Percentiles rank a stretch among this genome's conserved stretches.
Conservation (phyloP, 1,140 invertebrate genomes). For the Subanguina moxae region DNA sequence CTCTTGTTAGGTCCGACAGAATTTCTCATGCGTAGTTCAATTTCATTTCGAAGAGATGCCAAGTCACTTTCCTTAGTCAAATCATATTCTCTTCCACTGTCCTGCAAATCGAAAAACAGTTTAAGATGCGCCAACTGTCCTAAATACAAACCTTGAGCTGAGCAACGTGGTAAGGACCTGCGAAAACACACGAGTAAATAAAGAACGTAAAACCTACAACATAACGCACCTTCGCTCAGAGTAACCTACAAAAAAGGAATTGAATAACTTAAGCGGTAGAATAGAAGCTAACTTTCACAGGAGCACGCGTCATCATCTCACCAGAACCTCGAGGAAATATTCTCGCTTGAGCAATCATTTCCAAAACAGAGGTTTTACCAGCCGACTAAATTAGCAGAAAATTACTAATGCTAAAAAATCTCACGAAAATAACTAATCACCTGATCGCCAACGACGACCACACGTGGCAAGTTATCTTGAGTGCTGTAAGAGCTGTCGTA, state of each 20-base stretch:
- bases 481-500: slow-evolving; percentile 75
- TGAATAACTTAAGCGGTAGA: neutral
- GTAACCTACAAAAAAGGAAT: slow-evolving; percentile 70
- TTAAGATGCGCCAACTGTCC: too few species aligned
- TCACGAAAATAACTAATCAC: too few species aligned
- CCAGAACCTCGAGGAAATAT: slow-evolving; percentile 81
- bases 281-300: slow-evolving; percentile 66
- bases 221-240: slow-evolving; percentile 73
- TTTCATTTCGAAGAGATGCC: slow-evolving; percentile 67
- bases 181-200: too few species aligned
- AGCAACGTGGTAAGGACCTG: slow-evolving; percentile 89
- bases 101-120: too few species aligned
- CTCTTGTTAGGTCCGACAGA: slow-evolving; percentile 83
- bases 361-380: slow-evolving; percentile 94
- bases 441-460: slow-evolving; percentile 96
- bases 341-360: slow-evolving; percentile 95
- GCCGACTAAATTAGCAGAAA: slow-evolving; percentile 70
- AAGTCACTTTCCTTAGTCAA: slow-evolving; percentile 85
- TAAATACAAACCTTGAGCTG: slow-evolving; percentile 79
- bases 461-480: slow-evolving; percentile 86
- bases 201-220: too few species aligned
- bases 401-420: neutral
- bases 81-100: slow-evolving; percentile 76
- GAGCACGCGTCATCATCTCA: slow-evolving; percentile 82
- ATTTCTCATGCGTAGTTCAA: slow-evolving; percentile 77